These are phyloP conservation scores for Mastacembelus armatus DNA, from an alignment of 2,797 vertebrate species.

Conservation along the genomic window DNA sequence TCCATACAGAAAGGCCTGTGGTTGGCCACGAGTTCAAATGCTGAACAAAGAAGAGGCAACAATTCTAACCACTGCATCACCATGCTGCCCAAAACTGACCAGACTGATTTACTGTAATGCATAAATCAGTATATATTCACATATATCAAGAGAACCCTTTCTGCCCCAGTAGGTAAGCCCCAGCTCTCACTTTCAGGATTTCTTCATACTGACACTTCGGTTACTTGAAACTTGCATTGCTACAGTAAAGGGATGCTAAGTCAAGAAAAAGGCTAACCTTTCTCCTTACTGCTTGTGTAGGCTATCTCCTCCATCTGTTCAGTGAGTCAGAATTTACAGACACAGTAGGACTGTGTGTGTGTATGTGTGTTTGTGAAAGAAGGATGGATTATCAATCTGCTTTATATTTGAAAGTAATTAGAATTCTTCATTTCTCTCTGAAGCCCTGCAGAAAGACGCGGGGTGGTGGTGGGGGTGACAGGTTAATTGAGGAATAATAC, in stretches of 20 bases:
- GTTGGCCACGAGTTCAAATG: no score
- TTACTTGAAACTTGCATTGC: background rate
- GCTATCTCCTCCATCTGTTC: constrained; percentile 22
- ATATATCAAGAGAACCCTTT: no score
- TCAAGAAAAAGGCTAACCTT: constrained; percentile 21
- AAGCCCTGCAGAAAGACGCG: constrained; percentile 80
- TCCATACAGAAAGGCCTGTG: no score
- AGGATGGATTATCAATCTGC: constrained; percentile 81
- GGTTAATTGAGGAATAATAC: constrained; percentile 91
- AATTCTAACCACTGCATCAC: no score
- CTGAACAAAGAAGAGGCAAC: no score
- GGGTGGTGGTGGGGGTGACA: constrained; percentile 80
- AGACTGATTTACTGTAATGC: no score
- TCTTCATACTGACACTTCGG: background rate
- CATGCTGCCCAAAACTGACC: no score
- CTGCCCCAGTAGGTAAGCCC: background rate
- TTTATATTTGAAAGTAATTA: constrained; percentile 87
- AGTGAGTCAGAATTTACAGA: constrained; percentile 41
- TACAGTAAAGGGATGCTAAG: constrained; percentile 9
- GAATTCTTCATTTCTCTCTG: constrained; percentile 85
- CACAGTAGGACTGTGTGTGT: constrained; percentile 27
- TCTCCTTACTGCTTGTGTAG: constrained; percentile 11
- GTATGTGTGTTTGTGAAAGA: constrained; percentile 40
- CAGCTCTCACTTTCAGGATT: background rate
- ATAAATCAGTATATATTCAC: no score